Evolutionary conservation across 2,797 vertebrate genomes (phyloP).

Genomic region (Eidolon dupreanum): DNA sequence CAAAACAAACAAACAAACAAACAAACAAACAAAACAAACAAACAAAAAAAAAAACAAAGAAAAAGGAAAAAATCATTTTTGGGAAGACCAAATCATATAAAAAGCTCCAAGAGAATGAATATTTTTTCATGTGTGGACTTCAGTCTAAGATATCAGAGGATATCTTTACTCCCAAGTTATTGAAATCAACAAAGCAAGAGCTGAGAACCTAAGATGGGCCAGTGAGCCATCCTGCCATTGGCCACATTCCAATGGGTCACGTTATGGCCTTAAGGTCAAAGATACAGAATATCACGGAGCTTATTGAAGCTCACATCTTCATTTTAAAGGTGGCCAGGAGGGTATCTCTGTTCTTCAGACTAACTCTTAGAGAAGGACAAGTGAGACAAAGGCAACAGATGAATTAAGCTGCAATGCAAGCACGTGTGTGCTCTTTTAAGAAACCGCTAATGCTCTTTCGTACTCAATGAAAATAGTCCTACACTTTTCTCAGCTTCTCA

Average conservation of each 20-base stretch:
- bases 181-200: constrained; percentile 72
- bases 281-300: neutral
- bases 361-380: constrained; percentile 33
- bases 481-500: neutral
- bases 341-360: neutral
- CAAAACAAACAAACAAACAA: constrained; percentile 16
- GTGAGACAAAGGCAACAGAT: constrained; percentile 57
- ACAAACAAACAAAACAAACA: neutral
- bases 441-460: neutral
- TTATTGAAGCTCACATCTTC: neutral
- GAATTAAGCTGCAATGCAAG: constrained; percentile 62
- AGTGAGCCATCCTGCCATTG: constrained; percentile 67
- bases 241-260: neutral
- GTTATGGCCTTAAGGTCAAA: constrained; percentile 64
- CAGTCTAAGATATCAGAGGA: constrained; percentile 61
- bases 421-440: no score
- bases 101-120: neutral
- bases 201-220: constrained; percentile 33
- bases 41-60: neutral
- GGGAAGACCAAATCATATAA: neutral
- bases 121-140: neutral
- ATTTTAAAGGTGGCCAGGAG: neutral
- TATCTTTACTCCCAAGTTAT: constrained; percentile 62
- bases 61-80: neutral
- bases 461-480: neutral